These are phyloP conservation scores for Plectrocnemia conspersa DNA, from an alignment of 1,140 invertebrate species.

Conservation along the genomic window DNA sequence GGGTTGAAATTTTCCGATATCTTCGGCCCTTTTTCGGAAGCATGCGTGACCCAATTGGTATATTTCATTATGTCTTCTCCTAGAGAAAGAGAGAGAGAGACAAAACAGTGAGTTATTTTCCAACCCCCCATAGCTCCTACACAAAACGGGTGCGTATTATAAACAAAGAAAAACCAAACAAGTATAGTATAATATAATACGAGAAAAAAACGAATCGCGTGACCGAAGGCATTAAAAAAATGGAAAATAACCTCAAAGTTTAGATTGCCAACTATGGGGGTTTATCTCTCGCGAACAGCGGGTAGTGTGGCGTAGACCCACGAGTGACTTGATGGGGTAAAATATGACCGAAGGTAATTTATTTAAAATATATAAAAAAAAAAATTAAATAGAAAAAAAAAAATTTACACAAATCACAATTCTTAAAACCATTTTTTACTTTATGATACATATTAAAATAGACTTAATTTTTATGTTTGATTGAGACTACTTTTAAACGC, in stretches of 20 bases:
- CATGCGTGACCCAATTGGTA: slow-evolving; percentile 25
- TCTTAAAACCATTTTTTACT: no score
- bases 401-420: no score
- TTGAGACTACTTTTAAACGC: no score
- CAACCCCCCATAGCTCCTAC: no score
- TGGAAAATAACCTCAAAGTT: slow-evolving; percentile 32
- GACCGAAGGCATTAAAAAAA: slow-evolving; percentile 31
- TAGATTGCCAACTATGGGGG: slow-evolving; percentile 31
- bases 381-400: no score
- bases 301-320: slow-evolving; percentile 11
- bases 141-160: slow-evolving; percentile 26
- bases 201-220: slow-evolving; percentile 27
- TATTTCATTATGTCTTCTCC: slow-evolving; percentile 26
- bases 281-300: slow-evolving; percentile 29
- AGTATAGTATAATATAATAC: no score
- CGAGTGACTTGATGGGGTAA: slow-evolving; percentile 3
- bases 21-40: no score
- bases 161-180: slow-evolving; percentile 26
- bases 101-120: slow-evolving; percentile 17
- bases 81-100: slow-evolving; percentile 13
- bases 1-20: no score
- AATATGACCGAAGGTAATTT: no score
- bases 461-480: no score
- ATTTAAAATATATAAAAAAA: no score
- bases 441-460: no score